Base-by-base conservation (phyloP, 2,888 invertebrate genomes). In the Stenurella melanura region DNA sequence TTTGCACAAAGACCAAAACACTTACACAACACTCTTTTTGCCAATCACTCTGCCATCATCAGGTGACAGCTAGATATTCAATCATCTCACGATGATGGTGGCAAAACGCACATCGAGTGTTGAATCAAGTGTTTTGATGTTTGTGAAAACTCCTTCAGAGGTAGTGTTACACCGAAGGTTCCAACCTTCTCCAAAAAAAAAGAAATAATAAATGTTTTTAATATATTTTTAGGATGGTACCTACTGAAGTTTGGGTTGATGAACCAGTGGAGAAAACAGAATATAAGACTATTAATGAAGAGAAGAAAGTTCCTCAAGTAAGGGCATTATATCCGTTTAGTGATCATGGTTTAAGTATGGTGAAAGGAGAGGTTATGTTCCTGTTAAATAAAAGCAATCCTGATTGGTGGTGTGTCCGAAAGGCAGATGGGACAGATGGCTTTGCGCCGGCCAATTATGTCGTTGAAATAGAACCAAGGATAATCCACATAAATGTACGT, bases 401-500 rank as follows among this genome's bases (percentile, higher is more conserved):
- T 0, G 99, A 99, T 89, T 99, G 99, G 99, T 99, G 99, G 99
- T 97, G 97, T 85, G 96, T 98, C n/a, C 92, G 97, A 15, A 97
- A 97, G 89, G 93, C 94, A 0, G 97, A 96, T 87, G 96, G 98
- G 0, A 93, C 94, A 12, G 98, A 98, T 86, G 99, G 99, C 0
- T 99, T 98, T 89, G 98, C 99, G 4, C 99, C 99, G 0, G 98
- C 98, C 0, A 98, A 97, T 90, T 99, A 99, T 89, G 97, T 99
- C 15, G 93, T 95, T 42, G 97, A 98, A 90, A 93, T 97, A 64
- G 97, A 98, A 82, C 96, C 98, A 0, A 93, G 97, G 79, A 93
- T 96, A 0, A 95, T 96, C 3, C 91, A 94, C 90, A 94, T 96
- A n/a, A 95, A 95, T 89, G 95, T 96, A 1, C 94, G 96, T 15